Evolutionary conservation across 2,888 invertebrate genomes (phyloP), one percentile per base, ranked within the genome.

Genomic region (Abrostola triplasia): DNA sequence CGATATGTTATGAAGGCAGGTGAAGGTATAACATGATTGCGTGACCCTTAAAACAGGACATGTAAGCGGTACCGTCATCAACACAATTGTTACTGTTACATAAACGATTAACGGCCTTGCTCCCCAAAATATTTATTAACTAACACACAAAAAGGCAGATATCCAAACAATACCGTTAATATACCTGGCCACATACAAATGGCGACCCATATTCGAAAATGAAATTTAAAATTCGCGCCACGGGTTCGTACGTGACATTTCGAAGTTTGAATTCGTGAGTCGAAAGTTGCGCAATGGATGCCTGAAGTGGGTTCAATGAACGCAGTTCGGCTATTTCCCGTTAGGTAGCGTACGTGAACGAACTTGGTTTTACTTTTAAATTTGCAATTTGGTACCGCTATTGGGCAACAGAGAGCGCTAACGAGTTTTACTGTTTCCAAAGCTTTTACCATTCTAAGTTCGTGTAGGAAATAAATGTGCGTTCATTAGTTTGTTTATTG

Each of bases 301-400:
- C 72, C 55, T 62, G 40, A 59, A 64, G 60, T 67, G 83, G 85
- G 93, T 89, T 93, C 93, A 92, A 88, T 77, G 92, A 85, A 86
- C 93, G 87, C 87, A 88, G 88, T 94, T 93, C 86, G 90, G 90
- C 90, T 85, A 84, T 86, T 82, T 88, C 84, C 94, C 94, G 93
- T 93, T 94, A 93, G 90, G 57, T 80, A 83, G 87, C 88, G 91
- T 89, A 89, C 90, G 91, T 92, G 91, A 90, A 80, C 78, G 52
- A 35, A 74, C 82, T 82, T 81, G 84, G 87, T 92, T 92, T 93
- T 94, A 92, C 93, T 93, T 93, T 93, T 92, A 90, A 88, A 90
- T 90, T 90, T 81, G 89, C 89, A 81, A 89, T 87, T 85, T 89
- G 83, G 84, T 93, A 88, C 90, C 90, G 93, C 94, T 93, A 94